phyloP scores from a whole-genome alignment of 2,113 vertebrate genomes.

The Siphamia tubifer region DNA sequence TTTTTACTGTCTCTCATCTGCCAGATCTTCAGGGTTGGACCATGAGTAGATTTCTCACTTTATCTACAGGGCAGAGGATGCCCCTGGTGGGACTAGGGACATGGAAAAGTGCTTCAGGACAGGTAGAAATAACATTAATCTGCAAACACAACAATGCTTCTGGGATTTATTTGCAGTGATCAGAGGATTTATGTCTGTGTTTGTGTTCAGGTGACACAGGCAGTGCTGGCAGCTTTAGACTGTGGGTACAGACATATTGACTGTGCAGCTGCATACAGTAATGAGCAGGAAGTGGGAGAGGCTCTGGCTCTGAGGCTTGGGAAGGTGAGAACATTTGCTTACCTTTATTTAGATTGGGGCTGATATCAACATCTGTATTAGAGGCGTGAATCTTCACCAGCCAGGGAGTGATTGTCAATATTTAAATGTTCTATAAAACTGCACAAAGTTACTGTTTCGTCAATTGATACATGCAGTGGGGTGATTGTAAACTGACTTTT shows the following conservation, averaged over 20 bases:
- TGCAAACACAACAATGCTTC: not conserved
- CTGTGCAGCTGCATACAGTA: conserved; percentile 77
- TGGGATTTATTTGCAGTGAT: not conserved
- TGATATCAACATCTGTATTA: too few species aligned
- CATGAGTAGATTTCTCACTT: conserved; percentile 68
- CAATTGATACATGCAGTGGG: too few species aligned
- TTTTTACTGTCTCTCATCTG: not conserved
- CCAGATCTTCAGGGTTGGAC: conserved; percentile 12
- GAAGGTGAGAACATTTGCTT: conserved; percentile 62
- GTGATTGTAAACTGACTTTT: too few species aligned
- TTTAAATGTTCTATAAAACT: too few species aligned
- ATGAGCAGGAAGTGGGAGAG: conserved; percentile 78
- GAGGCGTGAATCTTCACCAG: too few species aligned
- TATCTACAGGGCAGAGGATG: conserved; percentile 72
- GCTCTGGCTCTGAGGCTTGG: conserved; percentile 67
- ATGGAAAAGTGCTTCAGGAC: conserved; percentile 77
- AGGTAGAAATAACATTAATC: conserved; percentile 49
- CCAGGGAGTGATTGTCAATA: too few species aligned
- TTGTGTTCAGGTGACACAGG: conserved; percentile 71
- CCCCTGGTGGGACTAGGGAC: conserved; percentile 76
- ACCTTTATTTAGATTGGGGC: not conserved
- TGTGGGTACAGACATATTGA: conserved; percentile 80
- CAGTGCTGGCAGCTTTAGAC: conserved; percentile 75
- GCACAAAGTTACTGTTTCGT: too few species aligned
- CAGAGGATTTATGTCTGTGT: not conserved